Conservation (phyloP, 2,113 vertebrate genomes). For the Ptilonorhynchus violaceus region DNA sequence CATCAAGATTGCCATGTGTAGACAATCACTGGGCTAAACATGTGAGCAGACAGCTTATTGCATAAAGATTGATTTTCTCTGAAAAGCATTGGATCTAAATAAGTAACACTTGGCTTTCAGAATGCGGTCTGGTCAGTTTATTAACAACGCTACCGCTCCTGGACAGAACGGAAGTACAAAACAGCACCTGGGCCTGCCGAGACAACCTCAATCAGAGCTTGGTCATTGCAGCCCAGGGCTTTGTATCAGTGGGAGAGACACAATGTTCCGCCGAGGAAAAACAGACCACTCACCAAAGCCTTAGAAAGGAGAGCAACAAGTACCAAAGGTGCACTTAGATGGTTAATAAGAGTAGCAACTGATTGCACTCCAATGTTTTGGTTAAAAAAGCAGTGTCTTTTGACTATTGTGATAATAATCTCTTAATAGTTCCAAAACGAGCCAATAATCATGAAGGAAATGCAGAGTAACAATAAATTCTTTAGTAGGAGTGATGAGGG, state of each 20-base stretch:
- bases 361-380: background rate
- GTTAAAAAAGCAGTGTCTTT: background rate
- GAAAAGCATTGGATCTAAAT: background rate
- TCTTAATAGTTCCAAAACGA: background rate
- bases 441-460: background rate
- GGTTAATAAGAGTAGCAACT: background rate
- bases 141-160: background rate
- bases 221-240: background rate
- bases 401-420: background rate
- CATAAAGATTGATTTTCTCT: slow-evolving; percentile 19
- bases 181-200: background rate
- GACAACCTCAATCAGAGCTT: background rate
- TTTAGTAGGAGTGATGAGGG: background rate
- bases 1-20: background rate
- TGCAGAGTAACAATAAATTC: background rate
- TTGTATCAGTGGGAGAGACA: background rate
- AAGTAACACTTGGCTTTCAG: background rate
- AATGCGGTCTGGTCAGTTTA: background rate
- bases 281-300: background rate
- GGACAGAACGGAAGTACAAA: background rate
- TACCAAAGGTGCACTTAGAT: background rate
- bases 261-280: background rate
- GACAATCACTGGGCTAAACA: background rate
- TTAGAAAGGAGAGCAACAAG: background rate
- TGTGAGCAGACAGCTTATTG: background rate